Base-by-base conservation (phyloP, 2,888 invertebrate genomes). In the Salticus scenicus region DNA sequence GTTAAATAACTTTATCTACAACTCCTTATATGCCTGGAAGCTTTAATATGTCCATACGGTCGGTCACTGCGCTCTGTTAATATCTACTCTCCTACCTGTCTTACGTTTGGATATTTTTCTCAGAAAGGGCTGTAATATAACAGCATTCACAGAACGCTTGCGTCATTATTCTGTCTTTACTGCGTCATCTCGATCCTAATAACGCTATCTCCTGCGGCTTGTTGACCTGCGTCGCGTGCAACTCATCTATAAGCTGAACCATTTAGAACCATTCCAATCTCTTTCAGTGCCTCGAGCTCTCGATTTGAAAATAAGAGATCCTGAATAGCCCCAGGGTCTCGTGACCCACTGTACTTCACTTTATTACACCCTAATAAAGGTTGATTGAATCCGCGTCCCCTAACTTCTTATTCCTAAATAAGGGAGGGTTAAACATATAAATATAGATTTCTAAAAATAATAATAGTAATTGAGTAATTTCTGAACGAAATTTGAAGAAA, bases 161-260 rank as follows among this genome's bases (percentile, higher is more conserved):
- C 77, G 83, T 84, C 83, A 84, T 67, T 77, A 66, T 57, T 42
- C 67, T 67, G 73, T 31, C 31, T 33, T 67, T 41, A 57, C 30
- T 73, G 77, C 77, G 83, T 84, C 83, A 78, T 77, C 77, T 72
- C 72, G 73, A 69, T 75, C 76, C 71, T 77, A 84, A 84, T 84
- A 84, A 84, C 73, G 72, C 73, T 73, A 84, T 77, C 77, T 73
- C 83, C 77, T 28, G 51, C 41, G 72, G 83, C 83, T 77, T 84
- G 83, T 84, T 84, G 83, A 84, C 83, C 77, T 41, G 33, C 42
- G 76, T 67, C 83, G 67, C 83, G 77, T 77, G 83, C 37, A 77
- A 1, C 51, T n/a, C 63, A 72, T 72, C 83, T 67, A 73, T 73
- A 77, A 84, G 72, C 67, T 27, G 63, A 63, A 57, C 63, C 47